These are phyloP conservation scores for Rhyacophila evoluta DNA, from an alignment of 2,888 invertebrate genomes.

Conservation along the genomic window DNA sequence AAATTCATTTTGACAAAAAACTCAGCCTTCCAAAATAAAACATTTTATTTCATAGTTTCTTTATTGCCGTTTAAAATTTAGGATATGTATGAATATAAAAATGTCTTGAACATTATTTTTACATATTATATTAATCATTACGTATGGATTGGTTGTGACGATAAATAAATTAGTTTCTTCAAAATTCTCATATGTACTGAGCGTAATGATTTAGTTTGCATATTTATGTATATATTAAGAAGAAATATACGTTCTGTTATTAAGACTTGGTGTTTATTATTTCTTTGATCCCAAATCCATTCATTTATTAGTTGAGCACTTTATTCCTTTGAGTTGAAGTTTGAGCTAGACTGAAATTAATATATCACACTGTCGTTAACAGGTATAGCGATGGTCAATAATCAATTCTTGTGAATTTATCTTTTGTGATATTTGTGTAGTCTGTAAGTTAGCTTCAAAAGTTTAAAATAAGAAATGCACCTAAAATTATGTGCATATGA, in stretches of 20 bases:
- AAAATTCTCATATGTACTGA: slow-evolving; percentile 22
- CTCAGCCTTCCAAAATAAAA: not conserved
- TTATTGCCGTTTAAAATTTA: not conserved
- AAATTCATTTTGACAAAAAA: slow-evolving; percentile 1
- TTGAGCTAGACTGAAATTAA: too few relatives aligned
- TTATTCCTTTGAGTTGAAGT: too few relatives aligned
- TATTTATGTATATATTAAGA: slow-evolving; percentile 19
- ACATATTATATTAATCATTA: slow-evolving; percentile 25
- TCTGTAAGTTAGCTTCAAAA: too few relatives aligned
- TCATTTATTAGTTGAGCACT: too few relatives aligned
- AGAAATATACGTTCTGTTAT: slow-evolving; percentile 24
- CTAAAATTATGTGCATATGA: too few relatives aligned
- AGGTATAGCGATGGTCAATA: too few relatives aligned
- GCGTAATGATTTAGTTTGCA: slow-evolving; percentile 9
- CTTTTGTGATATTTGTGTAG: too few relatives aligned
- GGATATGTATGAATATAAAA: not conserved
- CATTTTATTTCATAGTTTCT: not conserved
- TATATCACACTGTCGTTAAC: too few relatives aligned
- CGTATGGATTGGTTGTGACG: slow-evolving; percentile 43
- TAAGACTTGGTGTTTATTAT: not conserved
- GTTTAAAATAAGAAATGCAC: too few relatives aligned
- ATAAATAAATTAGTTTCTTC: slow-evolving; percentile 5
- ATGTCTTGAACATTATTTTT: slow-evolving; percentile 14
- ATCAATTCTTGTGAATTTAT: too few relatives aligned
- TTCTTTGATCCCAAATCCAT: not conserved